Percentiles rank a stretch among this genome's conserved stretches.
Conservation (phyloP, 1,140 invertebrate genomes). For the Lepidurus packardi region DNA sequence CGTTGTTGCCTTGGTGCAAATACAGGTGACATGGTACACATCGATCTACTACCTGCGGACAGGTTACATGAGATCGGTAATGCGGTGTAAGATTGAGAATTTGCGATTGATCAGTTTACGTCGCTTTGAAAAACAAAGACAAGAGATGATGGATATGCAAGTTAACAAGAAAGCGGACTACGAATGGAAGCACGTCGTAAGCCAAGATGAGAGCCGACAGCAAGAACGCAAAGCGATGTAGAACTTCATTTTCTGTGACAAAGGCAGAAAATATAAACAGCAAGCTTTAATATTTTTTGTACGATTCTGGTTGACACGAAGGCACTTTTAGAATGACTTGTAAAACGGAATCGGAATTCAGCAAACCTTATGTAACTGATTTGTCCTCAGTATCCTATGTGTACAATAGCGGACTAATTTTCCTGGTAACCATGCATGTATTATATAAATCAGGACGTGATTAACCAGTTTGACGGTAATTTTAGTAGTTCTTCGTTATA, state of each 20-base stretch:
- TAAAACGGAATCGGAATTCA: too few species aligned
- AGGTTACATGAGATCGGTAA: background rate
- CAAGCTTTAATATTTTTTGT: too few species aligned
- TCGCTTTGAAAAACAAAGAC: constrained; percentile 8
- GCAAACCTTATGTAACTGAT: background rate
- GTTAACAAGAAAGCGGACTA: background rate
- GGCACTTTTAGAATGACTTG: too few species aligned
- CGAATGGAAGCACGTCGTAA: background rate
- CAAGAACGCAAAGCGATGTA: background rate
- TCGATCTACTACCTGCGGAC: background rate
- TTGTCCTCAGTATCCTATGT: background rate
- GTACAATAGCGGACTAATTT: background rate
- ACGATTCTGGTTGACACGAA: too few species aligned
- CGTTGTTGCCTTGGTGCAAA: background rate
- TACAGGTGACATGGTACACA: background rate
- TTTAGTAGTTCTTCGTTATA: background rate
- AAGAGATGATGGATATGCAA: background rate
- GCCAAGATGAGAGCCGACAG: background rate
- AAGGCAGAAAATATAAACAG: too few species aligned
- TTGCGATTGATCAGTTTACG: background rate
- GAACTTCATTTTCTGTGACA: background rate
- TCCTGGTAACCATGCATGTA: background rate
- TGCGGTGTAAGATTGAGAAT: background rate
- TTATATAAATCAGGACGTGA: background rate
- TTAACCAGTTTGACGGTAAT: background rate